phyloP scores from a whole-genome alignment of 2,113 vertebrate species.

The Petromus typicus region DNA sequence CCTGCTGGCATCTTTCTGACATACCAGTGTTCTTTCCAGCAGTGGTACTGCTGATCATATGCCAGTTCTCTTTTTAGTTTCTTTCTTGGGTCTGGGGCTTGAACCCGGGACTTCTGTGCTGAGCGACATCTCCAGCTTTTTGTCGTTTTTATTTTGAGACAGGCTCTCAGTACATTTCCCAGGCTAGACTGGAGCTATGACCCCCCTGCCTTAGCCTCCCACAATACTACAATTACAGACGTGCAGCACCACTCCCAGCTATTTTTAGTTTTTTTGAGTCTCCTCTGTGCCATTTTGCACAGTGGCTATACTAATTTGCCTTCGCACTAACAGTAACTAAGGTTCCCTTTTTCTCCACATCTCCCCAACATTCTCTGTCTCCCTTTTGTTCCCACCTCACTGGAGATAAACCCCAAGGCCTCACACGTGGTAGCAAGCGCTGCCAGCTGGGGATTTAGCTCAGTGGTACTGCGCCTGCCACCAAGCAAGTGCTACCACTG shows the following conservation, averaged over 20 bases:
- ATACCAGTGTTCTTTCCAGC: neutral
- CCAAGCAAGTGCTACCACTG: too few relatives aligned
- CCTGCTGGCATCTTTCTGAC: too few relatives aligned
- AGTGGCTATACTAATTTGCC: neutral
- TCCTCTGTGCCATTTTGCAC: neutral
- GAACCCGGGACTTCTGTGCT: neutral
- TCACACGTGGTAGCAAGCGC: neutral
- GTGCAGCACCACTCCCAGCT: neutral
- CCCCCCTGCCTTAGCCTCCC: neutral
- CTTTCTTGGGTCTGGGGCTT: neutral
- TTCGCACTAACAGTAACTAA: neutral
- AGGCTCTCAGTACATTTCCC: neutral
- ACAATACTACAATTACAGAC: neutral
- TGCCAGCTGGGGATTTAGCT: too few relatives aligned
- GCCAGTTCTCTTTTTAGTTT: neutral
- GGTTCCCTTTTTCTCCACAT: neutral
- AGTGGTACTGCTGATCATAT: neutral
- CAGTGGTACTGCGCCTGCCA: too few relatives aligned
- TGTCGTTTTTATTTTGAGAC: neutral
- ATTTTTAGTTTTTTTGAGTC: neutral
- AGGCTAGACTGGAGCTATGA: neutral
- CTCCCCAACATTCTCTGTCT: neutral
- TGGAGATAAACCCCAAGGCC: neutral
- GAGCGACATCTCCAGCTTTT: neutral
- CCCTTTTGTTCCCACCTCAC: neutral